A percentile compares a stretch with the other conserved stretches of the same genome.
Evolutionary conservation across 2,797 vertebrate species (phyloP).

Genomic region (Spatula clypeata): DNA sequence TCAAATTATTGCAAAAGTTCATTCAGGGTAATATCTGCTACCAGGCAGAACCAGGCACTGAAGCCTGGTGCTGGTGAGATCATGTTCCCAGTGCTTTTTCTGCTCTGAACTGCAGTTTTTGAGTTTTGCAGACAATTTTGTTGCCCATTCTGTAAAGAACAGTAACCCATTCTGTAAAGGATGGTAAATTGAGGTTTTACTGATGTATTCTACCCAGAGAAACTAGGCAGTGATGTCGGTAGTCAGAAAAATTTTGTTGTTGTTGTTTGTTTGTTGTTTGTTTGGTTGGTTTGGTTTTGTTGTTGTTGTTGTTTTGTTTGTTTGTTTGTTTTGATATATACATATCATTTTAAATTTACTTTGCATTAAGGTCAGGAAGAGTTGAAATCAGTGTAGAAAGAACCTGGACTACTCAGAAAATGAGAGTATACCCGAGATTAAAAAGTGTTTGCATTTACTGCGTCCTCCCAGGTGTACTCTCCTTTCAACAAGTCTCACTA

Average conservation of each 20-base stretch:
- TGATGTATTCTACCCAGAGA: background rate
- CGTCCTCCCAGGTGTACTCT: background rate
- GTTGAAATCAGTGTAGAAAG: background rate
- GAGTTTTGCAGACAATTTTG: background rate
- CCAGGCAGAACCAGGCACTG: background rate
- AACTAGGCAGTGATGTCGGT: background rate
- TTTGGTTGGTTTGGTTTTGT: background rate
- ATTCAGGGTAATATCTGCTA: background rate
- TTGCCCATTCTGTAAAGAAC: background rate
- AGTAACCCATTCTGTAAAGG: background rate
- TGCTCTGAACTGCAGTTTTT: background rate
- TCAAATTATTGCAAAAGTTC: background rate
- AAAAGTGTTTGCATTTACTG: background rate
- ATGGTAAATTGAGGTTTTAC: background rate
- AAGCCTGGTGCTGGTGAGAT: background rate
- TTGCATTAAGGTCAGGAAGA: background rate
- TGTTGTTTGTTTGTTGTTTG: background rate
- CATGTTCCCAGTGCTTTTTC: background rate
- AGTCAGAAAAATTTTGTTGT: background rate
- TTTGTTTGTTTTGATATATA: no score
- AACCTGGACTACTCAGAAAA: background rate
- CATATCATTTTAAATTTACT: background rate
- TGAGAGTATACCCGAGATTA: background rate
- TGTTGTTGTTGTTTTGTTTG: background rate
- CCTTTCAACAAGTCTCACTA: background rate